phyloP scores from a whole-genome alignment of 2,113 vertebrate species.

The Suncus etruscus region DNA sequence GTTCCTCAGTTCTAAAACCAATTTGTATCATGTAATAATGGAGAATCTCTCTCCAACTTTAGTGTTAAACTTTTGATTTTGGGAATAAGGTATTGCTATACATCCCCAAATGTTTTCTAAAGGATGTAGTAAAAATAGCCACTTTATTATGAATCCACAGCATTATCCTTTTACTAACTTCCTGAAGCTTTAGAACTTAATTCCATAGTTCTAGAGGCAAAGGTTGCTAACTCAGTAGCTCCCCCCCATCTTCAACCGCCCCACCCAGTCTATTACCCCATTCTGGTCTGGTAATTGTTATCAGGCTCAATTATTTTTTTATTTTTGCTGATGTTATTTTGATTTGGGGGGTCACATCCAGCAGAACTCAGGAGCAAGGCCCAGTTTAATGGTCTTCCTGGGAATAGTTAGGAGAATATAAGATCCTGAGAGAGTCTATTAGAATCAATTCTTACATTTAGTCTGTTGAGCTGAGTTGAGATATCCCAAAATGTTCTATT shows the following conservation, averaged over 20 bases:
- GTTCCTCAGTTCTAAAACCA: background rate
- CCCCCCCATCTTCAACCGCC: too few relatives aligned
- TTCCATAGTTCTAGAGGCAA: background rate
- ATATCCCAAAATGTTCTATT: background rate
- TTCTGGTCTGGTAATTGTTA: background rate
- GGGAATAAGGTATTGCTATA: background rate
- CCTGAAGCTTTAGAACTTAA: background rate
- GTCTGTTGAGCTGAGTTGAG: too few relatives aligned
- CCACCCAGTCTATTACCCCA: too few relatives aligned
- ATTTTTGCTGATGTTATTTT: too few relatives aligned
- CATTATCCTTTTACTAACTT: background rate
- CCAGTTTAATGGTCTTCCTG: too few relatives aligned
- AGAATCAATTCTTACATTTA: too few relatives aligned
- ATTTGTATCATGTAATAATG: background rate
- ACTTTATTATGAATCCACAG: background rate
- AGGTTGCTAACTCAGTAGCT: background rate
- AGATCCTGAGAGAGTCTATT: too few relatives aligned
- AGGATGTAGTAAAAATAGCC: background rate
- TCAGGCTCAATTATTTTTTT: background rate
- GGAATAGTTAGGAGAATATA: too few relatives aligned
- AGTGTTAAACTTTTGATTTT: background rate
- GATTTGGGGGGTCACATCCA: too few relatives aligned
- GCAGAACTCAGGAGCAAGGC: too few relatives aligned
- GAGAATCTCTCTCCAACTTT: background rate
- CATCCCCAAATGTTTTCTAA: background rate